Evolutionary conservation across 2,797 vertebrate species (phyloP).

Genomic region (Falco biarmicus): DNA sequence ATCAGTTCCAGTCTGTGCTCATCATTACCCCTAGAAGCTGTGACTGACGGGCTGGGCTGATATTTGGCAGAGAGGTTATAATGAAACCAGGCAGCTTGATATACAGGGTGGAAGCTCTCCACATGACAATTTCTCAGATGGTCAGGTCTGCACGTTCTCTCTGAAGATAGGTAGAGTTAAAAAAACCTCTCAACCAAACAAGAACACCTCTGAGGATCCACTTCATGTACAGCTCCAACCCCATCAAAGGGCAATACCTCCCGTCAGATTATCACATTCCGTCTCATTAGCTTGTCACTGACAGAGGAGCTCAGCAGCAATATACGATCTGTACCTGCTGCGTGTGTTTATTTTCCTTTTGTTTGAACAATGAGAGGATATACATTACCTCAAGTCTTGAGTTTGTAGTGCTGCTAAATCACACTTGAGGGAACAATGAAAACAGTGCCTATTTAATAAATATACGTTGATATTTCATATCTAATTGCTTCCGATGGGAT

Average conservation of each 20-base stretch:
- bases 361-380: constrained; percentile 25
- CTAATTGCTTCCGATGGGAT: constrained; percentile 80
- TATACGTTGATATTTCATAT: constrained; percentile 63
- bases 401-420: constrained; percentile 65
- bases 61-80: background rate
- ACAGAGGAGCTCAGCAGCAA: background rate
- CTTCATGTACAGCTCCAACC: background rate
- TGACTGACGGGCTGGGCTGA: background rate
- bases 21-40: background rate
- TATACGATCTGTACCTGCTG: constrained; percentile 7
- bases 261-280: background rate
- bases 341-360: constrained; percentile 37
- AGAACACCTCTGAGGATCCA: background rate
- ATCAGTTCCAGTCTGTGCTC: background rate
- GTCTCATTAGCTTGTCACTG: constrained; percentile 5
- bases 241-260: background rate
- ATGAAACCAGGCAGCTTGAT: background rate
- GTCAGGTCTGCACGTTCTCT: background rate
- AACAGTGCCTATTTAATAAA: constrained; percentile 66
- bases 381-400: constrained; percentile 42
- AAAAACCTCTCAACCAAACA: background rate
- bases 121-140: background rate
- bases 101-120: background rate
- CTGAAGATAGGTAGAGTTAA: background rate
- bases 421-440: constrained; percentile 66